Evolutionary conservation across 2,797 vertebrate genomes (phyloP).

Genomic region (Oreochromis mossambicus): DNA sequence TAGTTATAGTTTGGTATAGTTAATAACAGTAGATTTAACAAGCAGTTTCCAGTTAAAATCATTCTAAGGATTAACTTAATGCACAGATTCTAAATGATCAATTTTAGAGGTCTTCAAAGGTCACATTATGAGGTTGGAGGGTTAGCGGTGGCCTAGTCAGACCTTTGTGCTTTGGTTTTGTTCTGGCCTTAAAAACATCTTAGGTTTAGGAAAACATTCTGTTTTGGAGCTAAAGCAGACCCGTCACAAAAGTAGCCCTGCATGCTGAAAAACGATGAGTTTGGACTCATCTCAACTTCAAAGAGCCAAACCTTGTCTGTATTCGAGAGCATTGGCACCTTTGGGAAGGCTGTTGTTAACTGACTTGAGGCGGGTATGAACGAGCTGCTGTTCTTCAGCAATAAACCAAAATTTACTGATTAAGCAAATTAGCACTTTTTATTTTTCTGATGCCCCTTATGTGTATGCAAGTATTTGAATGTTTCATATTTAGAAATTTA

Average conservation of each 20-base stretch:
- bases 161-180: not conserved
- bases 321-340: not conserved
- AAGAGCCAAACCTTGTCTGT: not conserved
- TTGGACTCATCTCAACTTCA: not conserved
- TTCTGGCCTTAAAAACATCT: fast-evolving
- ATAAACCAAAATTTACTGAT: not conserved
- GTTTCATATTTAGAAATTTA: fast-evolving
- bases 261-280: not conserved
- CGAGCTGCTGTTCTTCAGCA: not conserved
- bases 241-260: fast-evolving
- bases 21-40: not conserved
- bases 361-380: not conserved
- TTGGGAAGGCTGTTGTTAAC: not conserved
- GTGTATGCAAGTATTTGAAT: not conserved
- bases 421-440: not conserved
- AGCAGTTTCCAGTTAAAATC: not conserved
- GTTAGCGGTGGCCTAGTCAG: fast-evolving
- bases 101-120: not conserved
- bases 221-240: fast-evolving
- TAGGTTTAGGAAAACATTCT: not conserved
- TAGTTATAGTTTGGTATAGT: not conserved
- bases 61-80: not conserved
- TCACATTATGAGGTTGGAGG: not conserved
- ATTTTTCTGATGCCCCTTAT: fast-evolving
- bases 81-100: not conserved